Percentiles rank a stretch among this genome's conserved stretches.
phyloP scores from a whole-genome alignment of 2,888 invertebrate species.

The Anorthoa munda region DNA sequence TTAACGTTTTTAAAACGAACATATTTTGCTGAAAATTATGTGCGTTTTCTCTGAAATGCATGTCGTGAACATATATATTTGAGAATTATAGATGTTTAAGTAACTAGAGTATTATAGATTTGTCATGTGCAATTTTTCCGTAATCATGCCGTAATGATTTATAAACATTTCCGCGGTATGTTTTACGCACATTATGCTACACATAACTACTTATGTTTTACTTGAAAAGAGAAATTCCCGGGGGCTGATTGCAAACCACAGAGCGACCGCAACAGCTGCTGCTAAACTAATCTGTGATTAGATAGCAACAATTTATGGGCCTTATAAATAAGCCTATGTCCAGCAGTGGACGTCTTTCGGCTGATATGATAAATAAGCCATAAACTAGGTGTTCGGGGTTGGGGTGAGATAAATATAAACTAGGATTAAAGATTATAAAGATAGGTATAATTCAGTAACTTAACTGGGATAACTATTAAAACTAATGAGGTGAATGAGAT shows the following conservation, averaged over 20 bases:
- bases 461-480: too few species aligned
- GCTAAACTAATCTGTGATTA: constrained; percentile 59
- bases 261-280: constrained; percentile 60
- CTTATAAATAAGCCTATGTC: constrained; percentile 66
- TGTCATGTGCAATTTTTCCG: constrained; percentile 59
- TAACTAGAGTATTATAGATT: constrained; percentile 58
- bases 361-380: too few species aligned
- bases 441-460: too few species aligned
- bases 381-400: too few species aligned
- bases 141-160: constrained; percentile 50
- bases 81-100: constrained; percentile 36
- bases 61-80: constrained; percentile 18
- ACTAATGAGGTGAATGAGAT: too few species aligned
- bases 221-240: constrained; percentile 65
- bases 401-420: too few species aligned
- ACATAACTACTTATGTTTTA: constrained; percentile 61
- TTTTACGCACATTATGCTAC: constrained; percentile 50
- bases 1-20: constrained; percentile 18
- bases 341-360: too few species aligned
- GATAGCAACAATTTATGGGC: constrained; percentile 56
- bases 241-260: constrained; percentile 70
- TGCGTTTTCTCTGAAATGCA: constrained; percentile 21
- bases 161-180: constrained; percentile 54
- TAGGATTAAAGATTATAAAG: too few species aligned
- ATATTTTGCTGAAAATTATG: constrained; percentile 29